A percentile compares a stretch with the other conserved stretches of the same genome.
Conservation (phyloP, 2,888 invertebrate genomes). For the Lepidocyrtoides sp. region DNA sequence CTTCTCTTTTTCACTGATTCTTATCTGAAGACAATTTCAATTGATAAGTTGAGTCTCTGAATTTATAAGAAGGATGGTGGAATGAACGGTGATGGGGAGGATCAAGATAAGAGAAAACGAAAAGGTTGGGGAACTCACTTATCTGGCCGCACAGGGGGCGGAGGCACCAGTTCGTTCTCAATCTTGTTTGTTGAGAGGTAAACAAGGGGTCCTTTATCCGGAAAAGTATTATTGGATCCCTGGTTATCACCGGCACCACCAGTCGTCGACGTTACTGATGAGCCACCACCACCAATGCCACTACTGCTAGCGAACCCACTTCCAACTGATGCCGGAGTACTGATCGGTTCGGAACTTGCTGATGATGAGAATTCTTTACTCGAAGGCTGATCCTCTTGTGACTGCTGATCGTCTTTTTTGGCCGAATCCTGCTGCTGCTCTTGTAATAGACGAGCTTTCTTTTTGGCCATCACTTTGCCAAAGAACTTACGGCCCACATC, state of each 20-base stretch:
- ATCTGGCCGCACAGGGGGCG: constrained; percentile 71
- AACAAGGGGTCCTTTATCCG: constrained; percentile 72
- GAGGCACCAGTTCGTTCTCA: constrained; percentile 79
- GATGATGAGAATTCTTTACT: constrained; percentile 79
- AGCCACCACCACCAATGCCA: constrained; percentile 64
- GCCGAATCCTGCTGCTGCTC: constrained; percentile 63
- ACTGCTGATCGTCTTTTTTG: constrained; percentile 69
- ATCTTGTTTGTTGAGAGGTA: constrained; percentile 63
- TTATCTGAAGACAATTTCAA: constrained; percentile 6
- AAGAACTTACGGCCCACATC: constrained; percentile 82
- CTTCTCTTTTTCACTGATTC: neutral
- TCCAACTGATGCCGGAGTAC: constrained; percentile 73
- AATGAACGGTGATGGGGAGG: neutral
- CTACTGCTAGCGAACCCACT: constrained; percentile 69
- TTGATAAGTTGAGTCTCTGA: constrained; percentile 5
- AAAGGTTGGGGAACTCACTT: constrained; percentile 71
- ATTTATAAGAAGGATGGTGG: constrained; percentile 9
- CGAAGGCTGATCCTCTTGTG: constrained; percentile 68
- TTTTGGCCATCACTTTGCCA: constrained; percentile 82
- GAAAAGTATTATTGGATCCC: constrained; percentile 59
- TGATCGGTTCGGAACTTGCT: constrained; percentile 76
- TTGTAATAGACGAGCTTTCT: constrained; percentile 75
- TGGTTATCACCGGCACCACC: constrained; percentile 71
- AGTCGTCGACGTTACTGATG: constrained; percentile 57
- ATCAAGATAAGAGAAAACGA: constrained; percentile 10